Percentiles rank a stretch among this genome's conserved stretches.
These are phyloP conservation scores for Hemicentrotus pulcherrimus DNA, from an alignment of 35 echinoderm and acorn worm genomes.

Conservation along the genomic window DNA sequence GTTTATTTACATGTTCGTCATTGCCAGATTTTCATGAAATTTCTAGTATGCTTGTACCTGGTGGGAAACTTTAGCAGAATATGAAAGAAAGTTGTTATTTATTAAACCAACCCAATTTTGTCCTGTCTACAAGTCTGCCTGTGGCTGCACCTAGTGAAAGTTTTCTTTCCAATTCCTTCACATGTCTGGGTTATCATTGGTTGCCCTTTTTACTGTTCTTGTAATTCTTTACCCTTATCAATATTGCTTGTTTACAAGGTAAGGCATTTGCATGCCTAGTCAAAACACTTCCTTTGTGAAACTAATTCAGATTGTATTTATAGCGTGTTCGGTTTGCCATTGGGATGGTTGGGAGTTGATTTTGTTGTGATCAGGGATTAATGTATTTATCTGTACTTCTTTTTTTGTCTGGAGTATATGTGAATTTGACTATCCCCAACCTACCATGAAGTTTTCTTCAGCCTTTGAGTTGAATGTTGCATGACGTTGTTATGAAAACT, in stretches of 20 bases:
- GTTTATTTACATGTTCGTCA: too few relatives aligned
- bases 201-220: not conserved
- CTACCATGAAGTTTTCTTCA: too few relatives aligned
- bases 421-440: too few relatives aligned
- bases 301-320: not conserved
- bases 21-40: too few relatives aligned
- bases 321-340: not conserved
- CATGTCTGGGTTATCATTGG: not conserved
- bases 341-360: not conserved
- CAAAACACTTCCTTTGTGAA: not conserved
- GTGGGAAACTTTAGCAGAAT: too few relatives aligned
- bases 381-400: not conserved
- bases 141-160: not conserved
- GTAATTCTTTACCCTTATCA: not conserved
- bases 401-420: not conserved
- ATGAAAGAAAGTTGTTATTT: not conserved
- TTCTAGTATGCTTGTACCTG: too few relatives aligned
- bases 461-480: too few relatives aligned
- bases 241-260: not conserved
- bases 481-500: too few relatives aligned
- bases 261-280: not conserved
- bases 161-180: not conserved
- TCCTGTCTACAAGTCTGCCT: not conserved
- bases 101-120: not conserved
- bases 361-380: not conserved